A percentile compares a stretch with the other conserved stretches of the same genome.
Evolutionary conservation across 2,888 invertebrate species (phyloP).

Genomic region (Helicoverpa assulta): DNA sequence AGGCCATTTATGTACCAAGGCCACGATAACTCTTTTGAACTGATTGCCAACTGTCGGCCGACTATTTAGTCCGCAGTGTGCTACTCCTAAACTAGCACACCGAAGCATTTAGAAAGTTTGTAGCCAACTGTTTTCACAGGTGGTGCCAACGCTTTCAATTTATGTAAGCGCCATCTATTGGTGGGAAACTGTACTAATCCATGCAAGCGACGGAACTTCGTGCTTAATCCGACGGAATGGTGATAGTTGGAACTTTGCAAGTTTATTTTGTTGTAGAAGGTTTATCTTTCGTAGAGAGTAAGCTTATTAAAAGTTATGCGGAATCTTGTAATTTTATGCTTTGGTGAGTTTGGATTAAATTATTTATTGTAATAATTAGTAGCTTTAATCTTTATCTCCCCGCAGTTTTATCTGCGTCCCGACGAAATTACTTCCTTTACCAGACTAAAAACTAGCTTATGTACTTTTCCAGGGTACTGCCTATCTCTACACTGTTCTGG

Average conservation of each 20-base stretch:
- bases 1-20: too few relatives aligned
- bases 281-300: not conserved
- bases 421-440: not conserved
- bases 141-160: constrained; percentile 33
- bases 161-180: constrained; percentile 44
- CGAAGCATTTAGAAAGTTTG: constrained; percentile 31
- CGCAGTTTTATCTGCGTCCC: not conserved
- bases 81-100: constrained; percentile 25
- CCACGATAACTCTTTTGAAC: too few relatives aligned
- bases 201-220: constrained; percentile 30
- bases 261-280: not conserved
- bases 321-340: too few relatives aligned
- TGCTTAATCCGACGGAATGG: constrained; percentile 24
- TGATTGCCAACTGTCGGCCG: too few relatives aligned
- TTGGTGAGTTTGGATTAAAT: too few relatives aligned
- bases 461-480: not conserved
- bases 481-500: not conserved
- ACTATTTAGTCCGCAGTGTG: too few relatives aligned
- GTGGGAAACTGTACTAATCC: constrained; percentile 42
- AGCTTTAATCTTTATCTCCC: not conserved
- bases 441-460: not conserved
- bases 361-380: too few relatives aligned
- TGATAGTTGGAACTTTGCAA: constrained; percentile 20
- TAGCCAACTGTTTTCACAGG: constrained; percentile 46
- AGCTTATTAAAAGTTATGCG: too few relatives aligned